These are phyloP conservation scores for Zophobas atratus DNA, from an alignment of 1,140 invertebrate species.

Conservation along the genomic window DNA sequence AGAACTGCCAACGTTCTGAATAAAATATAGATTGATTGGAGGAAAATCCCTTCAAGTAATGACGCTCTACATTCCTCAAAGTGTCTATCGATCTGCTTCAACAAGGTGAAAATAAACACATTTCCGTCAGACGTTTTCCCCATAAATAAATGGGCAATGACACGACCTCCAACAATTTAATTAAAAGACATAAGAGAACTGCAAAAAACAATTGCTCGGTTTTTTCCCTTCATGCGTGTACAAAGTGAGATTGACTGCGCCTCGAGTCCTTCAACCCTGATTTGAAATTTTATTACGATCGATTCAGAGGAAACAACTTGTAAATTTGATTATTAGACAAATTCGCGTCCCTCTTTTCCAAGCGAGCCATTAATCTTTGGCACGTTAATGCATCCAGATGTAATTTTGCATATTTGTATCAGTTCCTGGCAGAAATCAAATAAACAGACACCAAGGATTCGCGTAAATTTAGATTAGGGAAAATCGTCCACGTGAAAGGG, in stretches of 20 bases:
- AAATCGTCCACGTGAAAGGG: not conserved
- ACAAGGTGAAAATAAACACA: not conserved
- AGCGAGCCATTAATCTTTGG: slow-evolving; percentile 11
- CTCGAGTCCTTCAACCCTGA: not conserved
- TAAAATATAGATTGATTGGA: not conserved
- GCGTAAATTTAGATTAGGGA: slow-evolving; percentile 15
- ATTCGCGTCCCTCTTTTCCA: not conserved
- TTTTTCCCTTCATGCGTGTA: not conserved
- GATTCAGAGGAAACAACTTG: not conserved
- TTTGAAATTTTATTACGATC: not conserved
- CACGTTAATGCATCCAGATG: slow-evolving; percentile 13
- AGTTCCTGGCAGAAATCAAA: not conserved
- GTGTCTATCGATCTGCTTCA: slow-evolving; percentile 2
- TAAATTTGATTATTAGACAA: slow-evolving; percentile 2
- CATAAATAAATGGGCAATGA: not conserved
- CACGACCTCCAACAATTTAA: not conserved
- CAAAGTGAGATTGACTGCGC: not conserved
- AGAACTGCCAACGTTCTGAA: not conserved
- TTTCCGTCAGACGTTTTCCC: too few relatives aligned
- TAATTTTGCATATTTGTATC: slow-evolving; percentile 13
- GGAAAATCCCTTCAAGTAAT: not conserved
- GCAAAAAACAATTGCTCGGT: too few relatives aligned
- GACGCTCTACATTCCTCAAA: not conserved
- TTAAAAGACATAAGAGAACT: not conserved
- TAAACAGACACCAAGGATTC: slow-evolving; percentile 5